These are phyloP conservation scores for Dione vanillae DNA, from an alignment of 2,888 invertebrate genomes.

Conservation along the genomic window DNA sequence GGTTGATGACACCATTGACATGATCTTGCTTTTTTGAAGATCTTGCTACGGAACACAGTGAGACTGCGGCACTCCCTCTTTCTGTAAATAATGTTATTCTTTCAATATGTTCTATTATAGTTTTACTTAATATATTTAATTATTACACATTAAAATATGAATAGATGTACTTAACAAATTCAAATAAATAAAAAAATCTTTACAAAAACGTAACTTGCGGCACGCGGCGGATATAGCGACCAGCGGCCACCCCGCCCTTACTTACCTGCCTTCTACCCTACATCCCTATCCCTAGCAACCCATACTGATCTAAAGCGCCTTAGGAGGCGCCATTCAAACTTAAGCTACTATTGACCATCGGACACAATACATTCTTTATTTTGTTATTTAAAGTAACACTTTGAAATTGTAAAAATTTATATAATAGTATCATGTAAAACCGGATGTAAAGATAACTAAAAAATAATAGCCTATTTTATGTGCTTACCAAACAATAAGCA, in stretches of 20 bases:
- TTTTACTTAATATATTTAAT: neutral
- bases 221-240: slow-evolving; percentile 38
- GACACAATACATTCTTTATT: neutral
- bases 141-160: neutral
- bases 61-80: slow-evolving; percentile 86
- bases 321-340: slow-evolving; percentile 61
- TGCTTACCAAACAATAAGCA: neutral
- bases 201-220: neutral
- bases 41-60: slow-evolving; percentile 91
- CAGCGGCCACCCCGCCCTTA: slow-evolving; percentile 47
- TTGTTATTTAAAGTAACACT: neutral
- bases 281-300: slow-evolving; percentile 54
- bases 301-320: slow-evolving; percentile 48
- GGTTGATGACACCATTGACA: slow-evolving; percentile 92
- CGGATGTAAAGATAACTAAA: neutral
- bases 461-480: neutral
- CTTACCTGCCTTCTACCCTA: slow-evolving; percentile 60
- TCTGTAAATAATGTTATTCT: slow-evolving; percentile 78
- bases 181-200: neutral
- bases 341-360: slow-evolving; percentile 42
- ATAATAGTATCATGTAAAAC: neutral
- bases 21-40: slow-evolving; percentile 89
- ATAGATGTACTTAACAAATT: neutral
- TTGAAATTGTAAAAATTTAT: neutral
- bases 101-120: slow-evolving; percentile 3